Conservation (phyloP, 2,888 invertebrate species). For the Thecocarcelia acutangulata region DNA sequence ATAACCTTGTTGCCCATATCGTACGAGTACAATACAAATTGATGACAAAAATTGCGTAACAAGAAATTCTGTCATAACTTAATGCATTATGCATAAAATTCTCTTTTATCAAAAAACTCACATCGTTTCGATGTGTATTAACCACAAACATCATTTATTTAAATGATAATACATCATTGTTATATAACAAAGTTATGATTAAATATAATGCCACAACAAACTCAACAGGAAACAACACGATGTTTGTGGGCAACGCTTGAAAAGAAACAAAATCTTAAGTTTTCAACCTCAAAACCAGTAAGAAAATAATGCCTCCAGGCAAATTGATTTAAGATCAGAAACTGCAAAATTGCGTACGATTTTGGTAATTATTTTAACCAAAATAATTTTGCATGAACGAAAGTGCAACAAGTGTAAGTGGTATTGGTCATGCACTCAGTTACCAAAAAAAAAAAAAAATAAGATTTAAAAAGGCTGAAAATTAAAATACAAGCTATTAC, state of each 20-base stretch:
- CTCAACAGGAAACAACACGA: slow-evolving; percentile 49
- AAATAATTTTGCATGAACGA: slow-evolving; percentile 62
- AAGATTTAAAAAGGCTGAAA: slow-evolving; percentile 23
- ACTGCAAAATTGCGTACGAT: slow-evolving; percentile 27
- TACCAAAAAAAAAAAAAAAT: slow-evolving; percentile 28
- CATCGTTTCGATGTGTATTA: no score
- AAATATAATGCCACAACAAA: slow-evolving; percentile 53
- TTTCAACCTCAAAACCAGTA: slow-evolving; percentile 41
- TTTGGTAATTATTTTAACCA: slow-evolving; percentile 52
- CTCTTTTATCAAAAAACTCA: no score
- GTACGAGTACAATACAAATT: not conserved
- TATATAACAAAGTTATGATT: slow-evolving; percentile 22
- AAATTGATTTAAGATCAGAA: slow-evolving; percentile 64
- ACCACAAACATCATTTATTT: no score
- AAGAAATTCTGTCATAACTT: slow-evolving; percentile 18
- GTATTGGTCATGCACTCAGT: not conserved
- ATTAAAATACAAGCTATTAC: slow-evolving; percentile 40
- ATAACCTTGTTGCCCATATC: no score
- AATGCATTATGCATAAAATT: slow-evolving; percentile 8
- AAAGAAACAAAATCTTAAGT: slow-evolving; percentile 18
- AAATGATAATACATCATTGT: not conserved
- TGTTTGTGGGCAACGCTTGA: slow-evolving; percentile 27
- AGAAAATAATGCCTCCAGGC: slow-evolving; percentile 57
- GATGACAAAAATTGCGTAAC: not conserved
- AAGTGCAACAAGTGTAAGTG: slow-evolving; percentile 53